Base-by-base conservation (phyloP, 2,888 invertebrate species). In the Ophion obscuratus region DNA sequence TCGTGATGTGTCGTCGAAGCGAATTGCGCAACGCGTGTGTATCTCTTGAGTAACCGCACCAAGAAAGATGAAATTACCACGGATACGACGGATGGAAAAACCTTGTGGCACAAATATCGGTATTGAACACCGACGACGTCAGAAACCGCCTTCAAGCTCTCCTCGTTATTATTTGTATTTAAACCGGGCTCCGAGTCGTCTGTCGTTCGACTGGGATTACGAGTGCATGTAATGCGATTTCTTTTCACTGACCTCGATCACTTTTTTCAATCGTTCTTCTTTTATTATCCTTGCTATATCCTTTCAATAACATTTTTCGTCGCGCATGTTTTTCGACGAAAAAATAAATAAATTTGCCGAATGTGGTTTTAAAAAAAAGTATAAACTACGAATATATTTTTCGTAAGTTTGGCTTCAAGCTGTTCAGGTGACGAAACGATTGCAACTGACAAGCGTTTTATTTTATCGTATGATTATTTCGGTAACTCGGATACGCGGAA, bases 11-110 rank as follows among this genome's bases (percentile, higher is more conserved):
- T 17, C 40, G 47, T 20, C 20, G 57, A 59, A 44, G 14, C 36
- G 76, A 70, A 86, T 86, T 86, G 80, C 83, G 86, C 73, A 86
- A 86, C 68, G 62, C 57, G 31, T 73, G 36, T 73, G 61, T 62
- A 14, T 53, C 62, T 68, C 73, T 86, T 86, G 86, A 76, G 67
- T 85, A 85, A 83, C 80, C 83, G 68, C 80, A 80, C 80, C 62
- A 79, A 40, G 47, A 85, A 85, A 76, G 80, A 83, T 83, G 83
- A 77, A 80, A 86, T 86, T 86, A 86, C 80, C 62, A 62, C 75
- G 73, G 27, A 7, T 61, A 27, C 61, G 44, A 70, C n/a, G 27
- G 31, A 75, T 31, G 61, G 59, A 68, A 68, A 75, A 76, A 78
- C 67, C 61, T 73, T 73, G 81, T 17, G 17, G 74, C 67, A 57